A percentile compares a stretch with the other conserved stretches of the same genome.
Conservation (phyloP, 2,888 invertebrate species). For the Nipponacmea schrenckii region DNA sequence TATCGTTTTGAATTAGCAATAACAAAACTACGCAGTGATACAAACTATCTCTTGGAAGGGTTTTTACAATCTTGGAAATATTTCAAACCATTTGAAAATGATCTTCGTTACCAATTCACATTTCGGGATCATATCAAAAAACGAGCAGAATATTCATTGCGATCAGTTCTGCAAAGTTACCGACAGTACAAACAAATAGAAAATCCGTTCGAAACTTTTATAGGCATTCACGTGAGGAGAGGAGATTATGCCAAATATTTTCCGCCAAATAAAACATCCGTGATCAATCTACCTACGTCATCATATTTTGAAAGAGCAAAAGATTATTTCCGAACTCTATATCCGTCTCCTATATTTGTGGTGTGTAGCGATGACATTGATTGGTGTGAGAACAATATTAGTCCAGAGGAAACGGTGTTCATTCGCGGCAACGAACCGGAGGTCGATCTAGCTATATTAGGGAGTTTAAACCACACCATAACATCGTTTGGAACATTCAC, state of each 20-base stretch:
- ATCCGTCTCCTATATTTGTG: neutral
- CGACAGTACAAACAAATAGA: neutral
- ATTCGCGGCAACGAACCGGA: neutral
- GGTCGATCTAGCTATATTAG: neutral
- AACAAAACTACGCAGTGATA: neutral
- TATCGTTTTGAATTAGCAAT: neutral
- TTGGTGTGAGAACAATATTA: neutral
- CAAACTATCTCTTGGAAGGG: neutral
- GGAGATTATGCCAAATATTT: conserved; percentile 4
- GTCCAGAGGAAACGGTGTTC: neutral
- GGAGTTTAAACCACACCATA: neutral
- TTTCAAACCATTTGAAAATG: neutral
- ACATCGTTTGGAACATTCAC: neutral
- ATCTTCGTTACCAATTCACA: neutral
- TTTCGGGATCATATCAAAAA: neutral
- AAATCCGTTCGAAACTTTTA: neutral
- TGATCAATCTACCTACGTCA: neutral
- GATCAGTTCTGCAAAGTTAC: neutral
- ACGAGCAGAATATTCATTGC: neutral
- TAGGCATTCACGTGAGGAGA: neutral
- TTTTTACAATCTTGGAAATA: neutral
- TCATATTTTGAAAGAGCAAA: neutral
- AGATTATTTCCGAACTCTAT: neutral
- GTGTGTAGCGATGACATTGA: conserved; percentile 4
- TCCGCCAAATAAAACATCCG: neutral